Base-by-base conservation (phyloP, 1,140 invertebrate species). In the Globodera rostochiensis region DNA sequence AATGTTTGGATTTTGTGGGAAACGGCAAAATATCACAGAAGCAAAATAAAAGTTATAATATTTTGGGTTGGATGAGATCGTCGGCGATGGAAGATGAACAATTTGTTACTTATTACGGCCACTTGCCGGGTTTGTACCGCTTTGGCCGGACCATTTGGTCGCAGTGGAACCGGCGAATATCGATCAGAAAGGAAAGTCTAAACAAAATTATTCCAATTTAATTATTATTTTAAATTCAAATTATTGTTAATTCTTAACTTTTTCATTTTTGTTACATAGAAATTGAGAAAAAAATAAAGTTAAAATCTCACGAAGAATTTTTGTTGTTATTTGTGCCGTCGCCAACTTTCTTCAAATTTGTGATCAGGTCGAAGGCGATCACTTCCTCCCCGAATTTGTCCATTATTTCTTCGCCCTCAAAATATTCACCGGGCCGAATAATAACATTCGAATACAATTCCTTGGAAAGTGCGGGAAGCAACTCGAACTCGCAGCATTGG, bases 401-500 rank as follows among this genome's bases (percentile, higher is more conserved):
- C 67, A 81, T 82, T 36, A 90, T 78, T 80, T 88, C 87, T 46
- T 88, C 87, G 7, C 88, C 87, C 77, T 88, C 87, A 75, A 89
- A 88, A 74, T 89, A 88, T 73, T 88, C 87, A 9, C 87, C 87
- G 9, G 84, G 78, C 19, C 84, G 73, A 47, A 88, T 84, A 15
- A 77, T 47, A 6, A 87, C 80, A 73, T 86, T 83, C n/a, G 81
- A 78, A 75, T 88, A 87, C 36, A 87, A 60, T 21, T 82, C 74
- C 47, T 88, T 86, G 36, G 85, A 86, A 19, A 87, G 64, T 15
- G 66, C 71, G 19, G 73, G 49, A n/a, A 88, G 74, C 11, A 79
- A 60, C 49, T 89, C 88, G 60, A 85, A 89, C 80, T 88, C 88
- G 76, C 87, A 88, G 71, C 87, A 88, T 84, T 86, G 85, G 9